Percentiles rank a stretch among this genome's conserved stretches.
These are phyloP conservation scores for Onthophagus taurus DNA, from an alignment of 1,140 invertebrate genomes.

Conservation along the genomic window DNA sequence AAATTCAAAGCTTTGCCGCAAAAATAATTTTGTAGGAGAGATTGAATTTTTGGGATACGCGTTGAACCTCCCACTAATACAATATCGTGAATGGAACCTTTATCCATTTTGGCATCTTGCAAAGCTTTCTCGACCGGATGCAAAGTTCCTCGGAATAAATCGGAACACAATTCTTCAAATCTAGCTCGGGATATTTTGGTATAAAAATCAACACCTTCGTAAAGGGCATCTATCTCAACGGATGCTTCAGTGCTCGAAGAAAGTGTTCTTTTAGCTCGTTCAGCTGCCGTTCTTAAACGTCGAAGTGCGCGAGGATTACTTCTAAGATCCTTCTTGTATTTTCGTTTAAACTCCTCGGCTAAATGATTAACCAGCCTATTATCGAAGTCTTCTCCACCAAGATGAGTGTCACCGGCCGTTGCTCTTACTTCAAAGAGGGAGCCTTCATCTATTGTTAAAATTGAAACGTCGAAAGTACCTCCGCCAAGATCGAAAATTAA, in stretches of 20 bases:
- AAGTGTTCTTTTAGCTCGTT: constrained; percentile 69
- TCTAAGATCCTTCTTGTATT: constrained; percentile 43
- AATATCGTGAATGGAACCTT: constrained; percentile 61
- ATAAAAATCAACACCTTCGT: constrained; percentile 58
- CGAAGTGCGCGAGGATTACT: constrained; percentile 45
- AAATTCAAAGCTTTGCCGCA: constrained; percentile 52
- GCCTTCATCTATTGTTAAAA: constrained; percentile 64
- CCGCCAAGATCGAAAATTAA: constrained; percentile 59
- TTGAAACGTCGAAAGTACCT: constrained; percentile 66
- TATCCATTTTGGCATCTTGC: constrained; percentile 64
- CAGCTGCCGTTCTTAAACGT: constrained; percentile 67
- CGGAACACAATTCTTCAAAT: constrained; percentile 54
- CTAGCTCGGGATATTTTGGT: constrained; percentile 50
- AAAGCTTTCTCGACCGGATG: constrained; percentile 59
- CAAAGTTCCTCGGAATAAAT: constrained; percentile 50
- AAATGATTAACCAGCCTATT: constrained; percentile 62
- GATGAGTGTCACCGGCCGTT: constrained; percentile 52
- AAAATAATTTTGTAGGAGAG: constrained; percentile 52
- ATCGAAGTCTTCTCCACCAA: constrained; percentile 49
- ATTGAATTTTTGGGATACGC: constrained; percentile 56
- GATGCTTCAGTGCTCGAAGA: constrained; percentile 66
- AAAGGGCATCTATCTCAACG: constrained; percentile 66
- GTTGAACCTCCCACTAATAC: constrained; percentile 74
- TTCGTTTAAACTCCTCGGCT: constrained; percentile 43
- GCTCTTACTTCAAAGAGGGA: constrained; percentile 57